Evolutionary conservation across 2,888 invertebrate species (phyloP).

Genomic region (Scrobipalpa atriplicella): DNA sequence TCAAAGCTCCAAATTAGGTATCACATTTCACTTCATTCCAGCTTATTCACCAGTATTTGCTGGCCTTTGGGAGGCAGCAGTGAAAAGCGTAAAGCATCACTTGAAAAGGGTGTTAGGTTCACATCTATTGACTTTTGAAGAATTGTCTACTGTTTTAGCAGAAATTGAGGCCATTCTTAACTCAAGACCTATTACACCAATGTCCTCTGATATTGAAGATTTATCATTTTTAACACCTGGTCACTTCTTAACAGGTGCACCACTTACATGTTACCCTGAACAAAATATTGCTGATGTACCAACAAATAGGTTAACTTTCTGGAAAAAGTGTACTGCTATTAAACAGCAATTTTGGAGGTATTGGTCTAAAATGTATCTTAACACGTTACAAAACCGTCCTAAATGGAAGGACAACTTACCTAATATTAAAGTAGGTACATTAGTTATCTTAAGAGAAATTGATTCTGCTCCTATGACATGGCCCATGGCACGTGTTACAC

Average conservation of each 20-base stretch:
- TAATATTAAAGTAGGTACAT: conserved; percentile 26
- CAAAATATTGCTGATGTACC: background rate
- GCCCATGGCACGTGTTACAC: too few species aligned
- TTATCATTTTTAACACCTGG: conserved; percentile 42
- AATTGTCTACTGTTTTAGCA: conserved; percentile 37
- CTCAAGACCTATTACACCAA: conserved; percentile 39
- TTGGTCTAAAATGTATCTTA: conserved; percentile 29
- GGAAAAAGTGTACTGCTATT: conserved; percentile 29
- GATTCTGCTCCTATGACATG: background rate
- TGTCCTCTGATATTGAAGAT: conserved; percentile 39
- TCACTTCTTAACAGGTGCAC: conserved; percentile 47
- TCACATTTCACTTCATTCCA: conserved; percentile 43
- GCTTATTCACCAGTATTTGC: conserved; percentile 43
- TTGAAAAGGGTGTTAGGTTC: conserved; percentile 37
- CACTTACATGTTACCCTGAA: conserved; percentile 35
- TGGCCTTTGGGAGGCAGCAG: conserved; percentile 46
- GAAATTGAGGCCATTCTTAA: conserved; percentile 42
- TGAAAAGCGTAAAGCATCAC: too few species aligned
- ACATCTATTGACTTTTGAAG: conserved; percentile 37
- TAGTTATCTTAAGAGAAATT: conserved; percentile 28
- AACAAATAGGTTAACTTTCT: conserved; percentile 27
- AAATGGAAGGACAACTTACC: too few species aligned
- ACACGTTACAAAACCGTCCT: too few species aligned
- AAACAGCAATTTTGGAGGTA: conserved; percentile 30
- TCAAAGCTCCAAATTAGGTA: conserved; percentile 25